These are phyloP conservation scores for Ernsta delagoae DNA, from an alignment of 2,888 invertebrate species.

Conservation along the genomic window DNA sequence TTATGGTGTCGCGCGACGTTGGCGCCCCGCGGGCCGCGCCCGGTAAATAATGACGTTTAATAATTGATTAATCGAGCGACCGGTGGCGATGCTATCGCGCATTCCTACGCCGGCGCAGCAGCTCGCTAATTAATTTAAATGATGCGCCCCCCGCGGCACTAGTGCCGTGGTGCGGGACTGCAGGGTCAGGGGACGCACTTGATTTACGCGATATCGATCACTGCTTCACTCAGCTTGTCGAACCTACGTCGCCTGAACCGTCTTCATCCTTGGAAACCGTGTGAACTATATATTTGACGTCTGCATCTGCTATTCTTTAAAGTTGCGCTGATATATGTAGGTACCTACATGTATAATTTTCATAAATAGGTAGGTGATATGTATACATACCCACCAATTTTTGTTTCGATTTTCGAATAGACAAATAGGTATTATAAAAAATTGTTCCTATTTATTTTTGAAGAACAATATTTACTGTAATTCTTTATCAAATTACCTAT, in stretches of 20 bases:
- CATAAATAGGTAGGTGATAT: too few relatives aligned
- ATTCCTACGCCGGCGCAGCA: conserved; percentile 50
- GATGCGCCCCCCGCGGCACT: conserved; percentile 52
- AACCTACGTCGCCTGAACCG: conserved; percentile 14
- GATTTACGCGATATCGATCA: conserved; percentile 60
- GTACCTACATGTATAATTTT: too few relatives aligned
- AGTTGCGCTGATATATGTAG: too few relatives aligned
- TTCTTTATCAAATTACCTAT: too few relatives aligned
- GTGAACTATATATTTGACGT: not conserved
- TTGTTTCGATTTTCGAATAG: too few relatives aligned
- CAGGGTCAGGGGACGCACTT: conserved; percentile 43
- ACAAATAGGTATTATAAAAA: too few relatives aligned
- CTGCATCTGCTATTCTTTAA: too few relatives aligned
- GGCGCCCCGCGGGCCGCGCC: conserved; percentile 42
- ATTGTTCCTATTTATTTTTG: too few relatives aligned
- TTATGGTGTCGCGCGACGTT: conserved; percentile 50
- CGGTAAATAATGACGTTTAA: conserved; percentile 75
- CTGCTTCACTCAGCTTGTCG: conserved; percentile 11
- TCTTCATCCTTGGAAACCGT: not conserved
- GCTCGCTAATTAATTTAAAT: conserved; percentile 76
- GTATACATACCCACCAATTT: too few relatives aligned
- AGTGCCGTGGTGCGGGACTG: too few relatives aligned
- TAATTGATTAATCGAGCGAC: conserved; percentile 75
- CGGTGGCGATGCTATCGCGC: conserved; percentile 56
- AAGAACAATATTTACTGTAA: too few relatives aligned